Conservation (phyloP, 2,888 invertebrate species). For the Agrochola circellaris region DNA sequence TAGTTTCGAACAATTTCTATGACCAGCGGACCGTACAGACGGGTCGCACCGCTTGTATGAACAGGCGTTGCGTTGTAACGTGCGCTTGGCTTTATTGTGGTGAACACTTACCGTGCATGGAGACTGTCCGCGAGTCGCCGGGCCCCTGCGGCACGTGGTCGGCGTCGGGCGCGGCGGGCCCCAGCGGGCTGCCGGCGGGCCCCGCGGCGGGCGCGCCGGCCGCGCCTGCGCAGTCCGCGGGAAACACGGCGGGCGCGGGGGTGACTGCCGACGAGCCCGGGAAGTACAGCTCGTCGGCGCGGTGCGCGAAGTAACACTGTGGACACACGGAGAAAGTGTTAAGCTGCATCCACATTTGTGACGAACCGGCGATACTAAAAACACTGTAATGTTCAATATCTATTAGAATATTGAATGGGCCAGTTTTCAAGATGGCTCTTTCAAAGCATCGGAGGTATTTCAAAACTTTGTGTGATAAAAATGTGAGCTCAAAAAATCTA, state of each 20-base stretch:
- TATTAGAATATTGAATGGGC: not conserved
- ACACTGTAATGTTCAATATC: not conserved
- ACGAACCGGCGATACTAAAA: not conserved
- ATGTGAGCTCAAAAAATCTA: not conserved
- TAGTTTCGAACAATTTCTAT: too few relatives aligned
- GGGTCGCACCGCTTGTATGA: too few relatives aligned
- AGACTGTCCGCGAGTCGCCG: slow-evolving; percentile 15
- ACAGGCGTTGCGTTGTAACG: too few relatives aligned
- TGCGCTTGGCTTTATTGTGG: not conserved
- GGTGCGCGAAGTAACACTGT: slow-evolving; percentile 95
- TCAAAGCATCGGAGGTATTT: not conserved
- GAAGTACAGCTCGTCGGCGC: slow-evolving; percentile 94
- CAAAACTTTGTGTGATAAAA: too few relatives aligned
- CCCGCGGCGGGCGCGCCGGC: slow-evolving; percentile 39
- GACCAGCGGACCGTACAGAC: too few relatives aligned
- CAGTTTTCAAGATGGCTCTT: not conserved
- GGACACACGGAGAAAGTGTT: not conserved
- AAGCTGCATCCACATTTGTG: not conserved
- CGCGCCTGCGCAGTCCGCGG: slow-evolving; percentile 24
- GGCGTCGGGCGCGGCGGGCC: slow-evolving; percentile 52
- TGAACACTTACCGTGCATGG: slow-evolving; percentile 33
- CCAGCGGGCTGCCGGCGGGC: slow-evolving; percentile 60
- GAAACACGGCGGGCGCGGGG: slow-evolving; percentile 70
- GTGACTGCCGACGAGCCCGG: slow-evolving; percentile 76
- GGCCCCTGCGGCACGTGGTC: slow-evolving; percentile 74